These are phyloP conservation scores for Myotis planiceps DNA, from an alignment of 2,797 vertebrate species.

Conservation along the genomic window DNA sequence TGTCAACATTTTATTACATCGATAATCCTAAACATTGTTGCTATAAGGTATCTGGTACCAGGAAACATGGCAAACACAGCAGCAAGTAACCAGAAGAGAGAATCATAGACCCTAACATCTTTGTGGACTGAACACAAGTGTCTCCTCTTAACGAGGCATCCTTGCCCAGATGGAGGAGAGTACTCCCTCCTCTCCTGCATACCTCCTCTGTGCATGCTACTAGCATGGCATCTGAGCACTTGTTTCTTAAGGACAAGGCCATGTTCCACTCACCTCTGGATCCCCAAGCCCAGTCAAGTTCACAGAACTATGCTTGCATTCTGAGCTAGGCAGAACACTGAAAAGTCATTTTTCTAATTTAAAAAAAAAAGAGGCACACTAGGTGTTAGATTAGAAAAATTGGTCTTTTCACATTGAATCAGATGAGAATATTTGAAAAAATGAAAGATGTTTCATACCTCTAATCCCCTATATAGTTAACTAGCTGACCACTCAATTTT, in stretches of 20 bases:
- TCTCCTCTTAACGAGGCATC: neutral
- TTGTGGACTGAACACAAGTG: neutral
- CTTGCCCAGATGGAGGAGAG: neutral
- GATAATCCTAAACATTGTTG: neutral
- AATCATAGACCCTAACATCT: neutral
- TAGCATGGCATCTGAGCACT: too few species aligned
- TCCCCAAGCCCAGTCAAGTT: neutral
- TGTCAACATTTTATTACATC: neutral
- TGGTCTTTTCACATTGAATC: neutral
- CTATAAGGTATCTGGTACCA: neutral
- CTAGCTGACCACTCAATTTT: conserved; percentile 20
- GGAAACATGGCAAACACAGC: neutral
- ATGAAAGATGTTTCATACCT: neutral
- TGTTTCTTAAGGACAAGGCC: neutral
- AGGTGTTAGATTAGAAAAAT: neutral
- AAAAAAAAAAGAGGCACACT: neutral
- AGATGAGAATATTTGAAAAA: neutral
- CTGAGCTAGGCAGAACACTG: neutral
- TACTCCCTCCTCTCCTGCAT: neutral
- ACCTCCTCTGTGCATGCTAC: neutral
- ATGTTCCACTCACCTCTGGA: neutral
- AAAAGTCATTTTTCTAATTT: neutral
- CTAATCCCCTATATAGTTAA: neutral
- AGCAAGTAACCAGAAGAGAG: neutral
- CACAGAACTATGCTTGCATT: neutral